phyloP scores from a whole-genome alignment of 2,888 invertebrate genomes.

The Ptychoptera contaminata region DNA sequence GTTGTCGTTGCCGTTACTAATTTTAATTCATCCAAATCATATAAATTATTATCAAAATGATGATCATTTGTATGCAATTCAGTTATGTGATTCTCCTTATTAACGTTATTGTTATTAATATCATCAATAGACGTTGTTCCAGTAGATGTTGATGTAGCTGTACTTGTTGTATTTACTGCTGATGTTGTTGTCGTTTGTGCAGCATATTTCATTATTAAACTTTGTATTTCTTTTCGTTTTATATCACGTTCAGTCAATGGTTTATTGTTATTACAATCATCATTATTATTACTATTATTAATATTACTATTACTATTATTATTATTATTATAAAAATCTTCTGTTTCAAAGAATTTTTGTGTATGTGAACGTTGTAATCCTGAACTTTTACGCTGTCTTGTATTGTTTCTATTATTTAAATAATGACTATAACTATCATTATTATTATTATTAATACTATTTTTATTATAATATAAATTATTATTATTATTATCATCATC shows the following conservation, averaged over 20 bases:
- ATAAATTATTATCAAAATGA: conserved; percentile 17
- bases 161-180: neutral
- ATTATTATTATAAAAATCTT: conserved; percentile 27
- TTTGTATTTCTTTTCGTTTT: conserved; percentile 67
- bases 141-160: neutral
- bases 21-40: conserved; percentile 23
- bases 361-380: conserved; percentile 16
- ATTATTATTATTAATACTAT: no score
- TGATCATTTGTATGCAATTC: conserved; percentile 12
- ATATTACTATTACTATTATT: neutral
- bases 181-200: conserved; percentile 32
- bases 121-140: conserved; percentile 9
- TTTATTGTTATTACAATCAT: conserved; percentile 25
- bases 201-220: conserved; percentile 67
- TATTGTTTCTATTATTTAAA: no score
- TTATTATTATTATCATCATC: neutral
- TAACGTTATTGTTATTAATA: conserved; percentile 4
- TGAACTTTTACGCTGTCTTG: neutral
- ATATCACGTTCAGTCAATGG: conserved; percentile 55
- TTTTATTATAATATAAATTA: no score
- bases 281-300: conserved; percentile 7
- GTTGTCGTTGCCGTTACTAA: conserved; percentile 31
- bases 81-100: no score
- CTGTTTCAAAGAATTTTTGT: conserved; percentile 18
- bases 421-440: no score